Percentiles rank a stretch among this genome's conserved stretches.
These are phyloP conservation scores for Myocastor coypus DNA, from an alignment of 2,113 vertebrate genomes.

Conservation along the genomic window DNA sequence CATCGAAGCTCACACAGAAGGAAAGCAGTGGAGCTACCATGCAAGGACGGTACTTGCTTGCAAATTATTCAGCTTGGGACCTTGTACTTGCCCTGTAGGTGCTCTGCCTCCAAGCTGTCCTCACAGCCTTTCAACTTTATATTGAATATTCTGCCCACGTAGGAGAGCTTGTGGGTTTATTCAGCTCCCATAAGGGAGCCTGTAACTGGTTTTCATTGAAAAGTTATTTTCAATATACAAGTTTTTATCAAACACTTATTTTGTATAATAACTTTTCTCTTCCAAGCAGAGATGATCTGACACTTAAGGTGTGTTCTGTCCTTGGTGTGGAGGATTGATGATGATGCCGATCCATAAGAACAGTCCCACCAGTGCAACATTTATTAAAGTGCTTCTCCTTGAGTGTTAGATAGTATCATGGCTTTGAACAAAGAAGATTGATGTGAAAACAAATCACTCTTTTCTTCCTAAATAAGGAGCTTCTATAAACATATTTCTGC, in stretches of 20 bases:
- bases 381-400: constrained; percentile 75
- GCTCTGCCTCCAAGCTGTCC: too few relatives aligned
- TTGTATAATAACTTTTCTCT: background rate
- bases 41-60: too few relatives aligned
- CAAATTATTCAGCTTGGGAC: background rate
- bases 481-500: background rate
- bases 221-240: background rate
- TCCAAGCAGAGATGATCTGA: constrained; percentile 25
- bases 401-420: constrained; percentile 57
- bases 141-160: background rate
- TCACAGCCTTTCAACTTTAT: too few relatives aligned
- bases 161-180: background rate
- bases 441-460: constrained; percentile 63
- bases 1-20: background rate
- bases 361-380: constrained; percentile 42
- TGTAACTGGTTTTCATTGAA: background rate
- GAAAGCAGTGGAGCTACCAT: background rate
- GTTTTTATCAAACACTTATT: background rate
- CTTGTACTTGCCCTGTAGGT: too few relatives aligned
- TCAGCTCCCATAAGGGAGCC: background rate
- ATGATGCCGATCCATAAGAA: constrained; percentile 49
- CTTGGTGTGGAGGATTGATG: constrained; percentile 55
- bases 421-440: constrained; percentile 69
- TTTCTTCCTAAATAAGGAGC: constrained; percentile 46
- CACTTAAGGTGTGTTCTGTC: constrained; percentile 18